A percentile compares a stretch with the other conserved stretches of the same genome.
phyloP scores from a whole-genome alignment of 2,888 invertebrate species.

The Uloborus plumipes region DNA sequence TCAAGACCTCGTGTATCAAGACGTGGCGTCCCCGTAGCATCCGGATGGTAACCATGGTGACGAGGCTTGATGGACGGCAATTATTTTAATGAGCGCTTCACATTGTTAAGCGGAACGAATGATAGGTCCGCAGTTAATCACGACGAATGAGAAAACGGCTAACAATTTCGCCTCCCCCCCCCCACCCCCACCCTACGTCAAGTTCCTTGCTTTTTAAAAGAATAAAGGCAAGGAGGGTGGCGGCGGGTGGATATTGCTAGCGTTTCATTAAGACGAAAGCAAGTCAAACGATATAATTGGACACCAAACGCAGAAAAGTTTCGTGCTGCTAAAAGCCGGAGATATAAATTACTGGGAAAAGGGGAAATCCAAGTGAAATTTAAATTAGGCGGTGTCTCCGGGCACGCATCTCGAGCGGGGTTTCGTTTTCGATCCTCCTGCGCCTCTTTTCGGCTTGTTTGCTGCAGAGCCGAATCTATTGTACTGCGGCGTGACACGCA shows the following conservation, averaged over 20 bases:
- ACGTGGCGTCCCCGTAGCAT: constrained; percentile 59
- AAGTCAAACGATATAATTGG: constrained; percentile 64
- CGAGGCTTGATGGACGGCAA: constrained; percentile 61
- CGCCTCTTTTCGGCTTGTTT: constrained; percentile 1
- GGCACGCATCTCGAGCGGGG: constrained; percentile 21
- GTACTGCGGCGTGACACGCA: background rate
- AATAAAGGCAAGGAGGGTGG: constrained; percentile 25
- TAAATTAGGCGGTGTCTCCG: constrained; percentile 58
- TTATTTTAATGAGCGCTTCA: constrained; percentile 65
- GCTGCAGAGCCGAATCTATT: background rate
- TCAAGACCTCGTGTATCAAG: constrained; percentile 49
- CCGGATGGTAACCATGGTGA: constrained; percentile 51
- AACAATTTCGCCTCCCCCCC: constrained; percentile 46
- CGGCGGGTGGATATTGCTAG: constrained; percentile 39
- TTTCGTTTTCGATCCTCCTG: constrained; percentile 53
- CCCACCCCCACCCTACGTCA: background rate
- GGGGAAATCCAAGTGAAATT: constrained; percentile 34
- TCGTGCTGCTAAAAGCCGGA: constrained; percentile 30
- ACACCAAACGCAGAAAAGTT: constrained; percentile 57
- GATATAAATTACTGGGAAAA: constrained; percentile 57
- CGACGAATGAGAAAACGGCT: constrained; percentile 57
- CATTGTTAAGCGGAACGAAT: constrained; percentile 61
- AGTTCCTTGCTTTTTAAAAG: constrained; percentile 52
- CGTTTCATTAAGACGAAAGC: constrained; percentile 63
- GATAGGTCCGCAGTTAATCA: constrained; percentile 63